Evolutionary conservation across 2,113 vertebrate genomes (phyloP), one percentile per base, ranked within the genome.

Genomic region (Microtus montanus): DNA sequence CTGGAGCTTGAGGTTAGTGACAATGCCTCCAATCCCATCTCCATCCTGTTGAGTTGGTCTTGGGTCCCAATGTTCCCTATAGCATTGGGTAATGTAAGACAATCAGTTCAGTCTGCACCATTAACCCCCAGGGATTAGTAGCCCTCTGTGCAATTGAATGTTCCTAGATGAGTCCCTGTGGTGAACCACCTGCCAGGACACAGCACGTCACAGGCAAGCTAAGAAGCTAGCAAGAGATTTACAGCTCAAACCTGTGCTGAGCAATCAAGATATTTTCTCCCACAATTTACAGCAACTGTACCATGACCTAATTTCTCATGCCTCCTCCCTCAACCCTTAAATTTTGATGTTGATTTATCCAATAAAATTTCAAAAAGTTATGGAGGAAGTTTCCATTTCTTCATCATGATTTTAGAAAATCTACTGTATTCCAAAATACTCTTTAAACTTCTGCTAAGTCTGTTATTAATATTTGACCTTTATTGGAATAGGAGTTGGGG

Each of bases 251-350:
- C 84, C 87, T 94, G 88, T 90, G 74, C 77, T 92, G 87, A 97
- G 97, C 96, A 97, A 97, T 98, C 97, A 97, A 74, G 93, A 85
- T 97, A 91, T 96, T 96, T 95, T 96, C 90, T 97, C 61, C 82
- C 49, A 93, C 96, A 97, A 96, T 94, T 97, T 96, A 94, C 44
- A 95, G 87, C 85, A 94, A 92, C 93, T 49, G 63, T 87, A 71
- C 85, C 85, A 91, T 96, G 97, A 97, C 96, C 97, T 94, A 97
- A 96, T 95, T 96, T 96, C 87, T 93, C 44, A 91, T 66, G 87
- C 12, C 61, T 38, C 47, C 30, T 80, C 78, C 41, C 54, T 24
- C 44, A 58, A 41, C 63, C 58, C 75, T 96, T 82, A 58, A 92
- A 70, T 94, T 88, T 52, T 78, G n/a, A 79, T 44, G 26, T 28